Conservation (phyloP, 2,797 vertebrate species). For the Sus cebifrons region DNA sequence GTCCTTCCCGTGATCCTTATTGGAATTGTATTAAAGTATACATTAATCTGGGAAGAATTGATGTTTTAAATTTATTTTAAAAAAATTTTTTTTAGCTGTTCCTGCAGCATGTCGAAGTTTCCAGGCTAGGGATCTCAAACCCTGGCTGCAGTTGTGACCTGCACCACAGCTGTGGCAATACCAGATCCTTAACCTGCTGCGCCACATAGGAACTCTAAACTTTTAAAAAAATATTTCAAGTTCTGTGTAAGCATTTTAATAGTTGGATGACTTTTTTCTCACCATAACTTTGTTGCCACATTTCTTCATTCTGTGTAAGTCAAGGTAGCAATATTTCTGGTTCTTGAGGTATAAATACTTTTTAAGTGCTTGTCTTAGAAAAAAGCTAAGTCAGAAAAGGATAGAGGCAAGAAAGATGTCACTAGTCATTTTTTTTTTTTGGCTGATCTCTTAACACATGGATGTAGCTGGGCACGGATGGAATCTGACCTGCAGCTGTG, state of each 20-base stretch:
- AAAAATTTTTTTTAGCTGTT: no score
- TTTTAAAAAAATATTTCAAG: not conserved
- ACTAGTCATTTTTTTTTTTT: not conserved
- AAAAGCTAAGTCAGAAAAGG: not conserved
- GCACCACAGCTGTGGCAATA: no score
- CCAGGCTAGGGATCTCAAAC: no score
- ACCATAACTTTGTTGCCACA: not conserved
- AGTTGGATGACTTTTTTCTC: not conserved
- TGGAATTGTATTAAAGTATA: constrained; percentile 46
- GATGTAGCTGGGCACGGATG: no score
- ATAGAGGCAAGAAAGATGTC: not conserved
- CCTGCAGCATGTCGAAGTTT: no score
- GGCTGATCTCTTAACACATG: no score
- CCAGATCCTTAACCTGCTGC: no score
- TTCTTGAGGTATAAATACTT: not conserved
- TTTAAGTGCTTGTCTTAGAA: constrained; percentile 59
- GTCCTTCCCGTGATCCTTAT: not conserved
- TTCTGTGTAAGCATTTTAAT: constrained; percentile 3
- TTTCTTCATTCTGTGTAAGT: constrained; percentile 51
- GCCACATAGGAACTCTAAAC: no score
- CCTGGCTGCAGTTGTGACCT: no score
- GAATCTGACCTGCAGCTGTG: no score
- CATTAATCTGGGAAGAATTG: not conserved
- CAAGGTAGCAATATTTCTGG: constrained; percentile 33
- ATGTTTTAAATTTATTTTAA: not conserved